These are phyloP conservation scores for Eubasilissa regina DNA, from an alignment of 1,140 invertebrate species.

Conservation along the genomic window DNA sequence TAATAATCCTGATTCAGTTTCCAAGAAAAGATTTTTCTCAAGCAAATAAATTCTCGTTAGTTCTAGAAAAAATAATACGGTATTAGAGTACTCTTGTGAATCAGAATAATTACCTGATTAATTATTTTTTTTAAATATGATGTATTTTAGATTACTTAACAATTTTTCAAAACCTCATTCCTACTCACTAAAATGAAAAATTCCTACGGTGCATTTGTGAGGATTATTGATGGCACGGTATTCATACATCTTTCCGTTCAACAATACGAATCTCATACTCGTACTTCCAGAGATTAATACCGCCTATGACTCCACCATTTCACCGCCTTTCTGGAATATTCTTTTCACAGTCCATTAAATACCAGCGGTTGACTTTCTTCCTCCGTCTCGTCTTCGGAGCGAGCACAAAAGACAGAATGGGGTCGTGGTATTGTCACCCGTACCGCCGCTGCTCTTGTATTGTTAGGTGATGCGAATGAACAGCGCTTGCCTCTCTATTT, in stretches of 20 bases:
- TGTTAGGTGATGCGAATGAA: not conserved
- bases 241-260: not conserved
- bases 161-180: no score
- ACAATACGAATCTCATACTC: slow-evolving; percentile 13
- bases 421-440: slow-evolving; percentile 17
- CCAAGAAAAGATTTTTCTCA: no score
- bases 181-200: no score
- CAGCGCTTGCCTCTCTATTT: not conserved
- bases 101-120: no score
- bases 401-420: slow-evolving; percentile 4
- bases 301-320: slow-evolving; percentile 24
- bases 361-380: slow-evolving; percentile 37
- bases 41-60: no score
- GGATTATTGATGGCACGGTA: slow-evolving; percentile 4
- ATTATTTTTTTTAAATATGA: no score
- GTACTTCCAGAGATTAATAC: slow-evolving; percentile 31
- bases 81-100: no score
- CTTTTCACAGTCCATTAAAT: slow-evolving; percentile 48
- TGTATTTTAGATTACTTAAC: no score
- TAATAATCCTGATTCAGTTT: no score
- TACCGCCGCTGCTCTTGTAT: not conserved
- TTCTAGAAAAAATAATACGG: no score
- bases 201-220: no score
- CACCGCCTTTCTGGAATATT: slow-evolving; percentile 16
- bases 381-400: slow-evolving; percentile 14